Evolutionary conservation across 1,140 invertebrate genomes (phyloP).

Genomic region (Myzus persicae): DNA sequence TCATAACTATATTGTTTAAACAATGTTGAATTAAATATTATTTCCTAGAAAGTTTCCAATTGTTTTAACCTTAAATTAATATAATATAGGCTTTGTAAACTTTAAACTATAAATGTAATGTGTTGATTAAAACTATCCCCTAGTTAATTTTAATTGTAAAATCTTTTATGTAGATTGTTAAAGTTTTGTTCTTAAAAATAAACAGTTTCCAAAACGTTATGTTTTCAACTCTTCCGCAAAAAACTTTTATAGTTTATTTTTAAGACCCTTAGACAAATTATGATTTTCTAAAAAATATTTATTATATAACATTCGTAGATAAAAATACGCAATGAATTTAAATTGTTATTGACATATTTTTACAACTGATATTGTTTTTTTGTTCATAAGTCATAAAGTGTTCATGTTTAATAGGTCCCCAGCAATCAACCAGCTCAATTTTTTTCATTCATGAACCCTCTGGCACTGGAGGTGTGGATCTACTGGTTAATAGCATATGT

Average conservation of each 20-base stretch:
- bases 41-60: slow-evolving; percentile 66
- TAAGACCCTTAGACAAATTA: neutral
- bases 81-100: slow-evolving; percentile 65
- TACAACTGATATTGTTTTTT: neutral
- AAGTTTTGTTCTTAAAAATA: neutral
- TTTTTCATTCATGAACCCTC: slow-evolving; percentile 88
- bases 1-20: neutral
- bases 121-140: neutral
- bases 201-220: neutral
- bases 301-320: neutral
- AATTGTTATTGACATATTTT: neutral
- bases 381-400: neutral
- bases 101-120: neutral
- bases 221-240: neutral
- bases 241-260: neutral
- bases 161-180: neutral
- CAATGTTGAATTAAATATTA: neutral
- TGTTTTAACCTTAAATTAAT: slow-evolving; percentile 70
- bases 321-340: neutral
- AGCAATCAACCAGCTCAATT: slow-evolving; percentile 76
- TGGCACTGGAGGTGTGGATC: slow-evolving; percentile 85
- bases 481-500: slow-evolving; percentile 81
- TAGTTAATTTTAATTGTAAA: neutral
- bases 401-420: slow-evolving; percentile 68
- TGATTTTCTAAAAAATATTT: neutral